phyloP scores from a whole-genome alignment of 2,888 invertebrate species.

The Unio delphinus region DNA sequence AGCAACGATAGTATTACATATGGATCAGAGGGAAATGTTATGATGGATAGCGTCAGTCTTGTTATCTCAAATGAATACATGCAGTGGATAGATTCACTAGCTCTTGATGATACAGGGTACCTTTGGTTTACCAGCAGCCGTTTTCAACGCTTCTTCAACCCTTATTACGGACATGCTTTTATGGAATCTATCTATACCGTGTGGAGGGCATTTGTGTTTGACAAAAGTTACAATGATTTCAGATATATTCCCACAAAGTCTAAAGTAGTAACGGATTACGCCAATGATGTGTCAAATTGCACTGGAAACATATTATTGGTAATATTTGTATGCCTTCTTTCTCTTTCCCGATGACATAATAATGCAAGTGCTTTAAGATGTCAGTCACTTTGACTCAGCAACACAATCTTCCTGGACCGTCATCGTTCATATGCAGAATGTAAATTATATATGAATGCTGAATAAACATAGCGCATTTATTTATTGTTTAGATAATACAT shows the following conservation, averaged over 20 bases:
- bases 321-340: too few relatives aligned
- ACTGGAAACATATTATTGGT: too few relatives aligned
- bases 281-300: too few relatives aligned
- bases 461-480: too few relatives aligned
- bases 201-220: conserved; percentile 38
- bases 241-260: not conserved
- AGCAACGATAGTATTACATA: conserved; percentile 30
- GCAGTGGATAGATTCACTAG: conserved; percentile 56
- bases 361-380: too few relatives aligned
- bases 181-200: conserved; percentile 21
- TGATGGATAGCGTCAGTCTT: conserved; percentile 29
- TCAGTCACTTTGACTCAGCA: too few relatives aligned
- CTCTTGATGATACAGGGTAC: conserved; percentile 45
- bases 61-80: conserved; percentile 36
- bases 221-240: conserved; percentile 37
- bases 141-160: conserved; percentile 34
- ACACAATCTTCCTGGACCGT: too few relatives aligned
- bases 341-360: too few relatives aligned
- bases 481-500: too few relatives aligned
- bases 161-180: too few relatives aligned
- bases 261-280: not conserved
- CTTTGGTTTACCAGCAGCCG: conserved; percentile 57
- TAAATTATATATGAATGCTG: too few relatives aligned
- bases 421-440: too few relatives aligned
- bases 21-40: conserved; percentile 21